Evolutionary conservation across 2,888 invertebrate genomes (phyloP).

Genomic region (Eupeodes luniger): DNA sequence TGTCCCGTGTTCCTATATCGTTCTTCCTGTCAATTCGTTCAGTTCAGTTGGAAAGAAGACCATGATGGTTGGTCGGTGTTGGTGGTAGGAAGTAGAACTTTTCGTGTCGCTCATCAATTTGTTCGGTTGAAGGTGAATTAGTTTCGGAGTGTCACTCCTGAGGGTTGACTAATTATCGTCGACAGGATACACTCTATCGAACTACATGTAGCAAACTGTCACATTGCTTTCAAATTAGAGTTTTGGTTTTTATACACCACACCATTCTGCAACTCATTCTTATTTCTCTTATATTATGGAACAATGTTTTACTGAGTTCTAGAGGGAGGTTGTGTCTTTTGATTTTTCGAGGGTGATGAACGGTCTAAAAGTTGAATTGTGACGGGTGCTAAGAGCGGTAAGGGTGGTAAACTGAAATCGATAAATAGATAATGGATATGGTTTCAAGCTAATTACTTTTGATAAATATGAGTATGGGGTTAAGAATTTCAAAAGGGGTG

Average conservation of each 20-base stretch:
- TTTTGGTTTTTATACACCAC: constrained; percentile 36
- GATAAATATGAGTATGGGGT: constrained; percentile 7
- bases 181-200: constrained; percentile 58
- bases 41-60: neutral
- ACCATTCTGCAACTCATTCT: neutral
- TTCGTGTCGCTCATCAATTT: constrained; percentile 72
- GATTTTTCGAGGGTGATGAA: constrained; percentile 20
- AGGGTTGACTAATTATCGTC: constrained; percentile 68
- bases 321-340: constrained; percentile 9
- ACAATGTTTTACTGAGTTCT: neutral
- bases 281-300: neutral
- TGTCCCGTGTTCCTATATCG: constrained; percentile 44
- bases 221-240: constrained; percentile 59
- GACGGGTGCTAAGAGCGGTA: neutral
- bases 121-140: constrained; percentile 63
- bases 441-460: constrained; percentile 42
- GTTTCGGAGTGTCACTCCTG: constrained; percentile 51
- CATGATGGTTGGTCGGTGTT: neutral
- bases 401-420: constrained; percentile 18
- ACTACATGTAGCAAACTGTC: constrained; percentile 47
- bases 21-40: constrained; percentile 47
- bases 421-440: constrained; percentile 46
- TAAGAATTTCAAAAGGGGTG: neutral
- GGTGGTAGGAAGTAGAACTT: constrained; percentile 40
- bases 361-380: neutral